Evolutionary conservation across 2,113 vertebrate species (phyloP), one percentile per base, ranked within the genome.

Genomic region (Anarrhichthys ocellatus): DNA sequence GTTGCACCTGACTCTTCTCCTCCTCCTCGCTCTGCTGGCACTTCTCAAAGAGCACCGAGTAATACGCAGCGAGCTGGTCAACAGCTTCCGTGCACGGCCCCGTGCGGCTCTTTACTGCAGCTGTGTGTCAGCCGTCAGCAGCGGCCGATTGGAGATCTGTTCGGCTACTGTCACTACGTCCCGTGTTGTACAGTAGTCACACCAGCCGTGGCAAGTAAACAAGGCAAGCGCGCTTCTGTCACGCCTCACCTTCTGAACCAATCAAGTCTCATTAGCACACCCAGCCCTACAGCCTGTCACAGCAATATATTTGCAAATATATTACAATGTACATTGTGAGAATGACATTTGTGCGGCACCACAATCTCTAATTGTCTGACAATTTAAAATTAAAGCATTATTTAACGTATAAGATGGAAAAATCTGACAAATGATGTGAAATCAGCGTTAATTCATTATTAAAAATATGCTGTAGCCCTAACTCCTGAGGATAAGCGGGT

Each of bases 1-100:
- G 44, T 6, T 73, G 73, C 83, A 85, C 78, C 87, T 90, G 83
- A 79, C 71, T 82, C 80, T 76, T 73, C 72, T 72, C 66, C 42
- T 72, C 69, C 42, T n/a, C 50, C 18, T 29, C 58, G 46, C 22
- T 76, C 9, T 65, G 50, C 54, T 32, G 64, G n/a, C 13, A 6
- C 42, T 15, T 46, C 52, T 61, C 32, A 67, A 22, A 78, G 64
- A 77, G 52, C 67, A 59, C 27, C 0, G 27, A 59, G 52, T 40
- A 50, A 78, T 8, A 10, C 1, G 27, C 52, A 15, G 10, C 9
- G 8, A 63, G 73, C 50, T 15, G 67, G 46, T 65, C 54, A 27
- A 44, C 50, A 0, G 6, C n/a, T 81, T 78, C 27, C 77, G 54
- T 44, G 38, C 24, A 36, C 29, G 3, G 7, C 11, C 18, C 5